Conservation (phyloP, 2,888 invertebrate species). For the Panzeria rudis region DNA sequence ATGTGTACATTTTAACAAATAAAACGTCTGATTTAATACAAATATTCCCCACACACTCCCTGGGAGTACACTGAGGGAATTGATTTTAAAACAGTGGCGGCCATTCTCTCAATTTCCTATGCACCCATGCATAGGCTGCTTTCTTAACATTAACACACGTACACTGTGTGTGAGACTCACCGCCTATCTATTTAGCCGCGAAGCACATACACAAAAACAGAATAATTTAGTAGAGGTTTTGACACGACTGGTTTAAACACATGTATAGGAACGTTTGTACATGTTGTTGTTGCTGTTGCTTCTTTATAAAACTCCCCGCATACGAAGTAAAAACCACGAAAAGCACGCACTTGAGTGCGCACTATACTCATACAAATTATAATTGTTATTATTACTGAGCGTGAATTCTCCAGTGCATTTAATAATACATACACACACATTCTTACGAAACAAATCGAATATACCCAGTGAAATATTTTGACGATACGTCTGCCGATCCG, state of each 20-base stretch:
- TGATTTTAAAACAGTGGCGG: too few relatives aligned
- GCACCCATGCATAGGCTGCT: too few relatives aligned
- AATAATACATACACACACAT: slow-evolving; percentile 13
- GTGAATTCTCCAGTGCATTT: slow-evolving; percentile 53
- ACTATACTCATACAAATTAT: slow-evolving; percentile 45
- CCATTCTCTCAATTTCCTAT: too few relatives aligned
- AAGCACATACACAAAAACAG: too few relatives aligned
- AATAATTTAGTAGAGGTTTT: too few relatives aligned
- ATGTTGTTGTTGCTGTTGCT: slow-evolving; percentile 1
- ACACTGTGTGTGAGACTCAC: too few relatives aligned
- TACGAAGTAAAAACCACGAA: slow-evolving; percentile 14
- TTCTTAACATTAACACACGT: too few relatives aligned
- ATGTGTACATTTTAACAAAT: background rate
- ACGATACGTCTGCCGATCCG: too few relatives aligned
- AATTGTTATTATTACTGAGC: slow-evolving; percentile 25
- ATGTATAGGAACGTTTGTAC: background rate
- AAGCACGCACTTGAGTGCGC: slow-evolving; percentile 29
- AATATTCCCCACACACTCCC: background rate
- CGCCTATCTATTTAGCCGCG: too few relatives aligned
- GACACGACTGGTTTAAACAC: background rate
- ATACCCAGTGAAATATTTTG: too few relatives aligned
- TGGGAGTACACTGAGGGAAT: background rate
- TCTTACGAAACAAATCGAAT: background rate
- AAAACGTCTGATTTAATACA: background rate
- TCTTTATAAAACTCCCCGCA: slow-evolving; percentile 9